phyloP scores from a whole-genome alignment of 2,888 invertebrate genomes.

The Stenotaenia linearis region DNA sequence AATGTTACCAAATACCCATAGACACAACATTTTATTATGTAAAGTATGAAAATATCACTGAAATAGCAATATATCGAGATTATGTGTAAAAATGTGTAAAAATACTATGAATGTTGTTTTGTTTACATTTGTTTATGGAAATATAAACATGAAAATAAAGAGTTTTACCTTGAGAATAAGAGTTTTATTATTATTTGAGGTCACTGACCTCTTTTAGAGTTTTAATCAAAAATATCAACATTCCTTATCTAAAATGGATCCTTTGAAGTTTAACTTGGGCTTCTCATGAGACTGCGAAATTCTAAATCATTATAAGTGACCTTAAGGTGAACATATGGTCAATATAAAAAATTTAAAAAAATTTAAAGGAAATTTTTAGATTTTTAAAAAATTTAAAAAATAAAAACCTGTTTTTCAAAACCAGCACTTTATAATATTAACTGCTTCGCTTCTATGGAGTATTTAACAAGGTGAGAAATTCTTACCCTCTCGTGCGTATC shows the following conservation, averaged over 20 bases:
- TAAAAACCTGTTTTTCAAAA: neutral
- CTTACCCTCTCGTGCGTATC: neutral
- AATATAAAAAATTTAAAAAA: neutral
- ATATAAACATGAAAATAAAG: no score
- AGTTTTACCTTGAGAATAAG: no score
- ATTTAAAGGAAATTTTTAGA: no score
- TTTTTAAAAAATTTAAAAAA: neutral
- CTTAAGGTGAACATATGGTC: slow-evolving; percentile 3
- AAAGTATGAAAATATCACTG: no score
- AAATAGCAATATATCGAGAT: no score
- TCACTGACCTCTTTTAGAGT: neutral
- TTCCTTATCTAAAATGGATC: neutral
- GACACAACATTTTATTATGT: no score
- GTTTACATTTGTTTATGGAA: neutral
- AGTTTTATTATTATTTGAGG: no score
- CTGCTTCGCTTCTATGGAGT: neutral
- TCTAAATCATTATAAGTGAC: neutral
- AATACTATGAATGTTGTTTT: no score
- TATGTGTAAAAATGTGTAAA: no score
- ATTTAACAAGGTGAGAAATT: neutral
- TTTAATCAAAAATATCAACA: neutral
- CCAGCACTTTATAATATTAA: neutral
- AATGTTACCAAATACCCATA: no score
- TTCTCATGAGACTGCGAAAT: neutral
- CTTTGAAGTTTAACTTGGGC: neutral